Conservation (phyloP, 2,113 vertebrate species). For the Oreochromis aureus region DNA sequence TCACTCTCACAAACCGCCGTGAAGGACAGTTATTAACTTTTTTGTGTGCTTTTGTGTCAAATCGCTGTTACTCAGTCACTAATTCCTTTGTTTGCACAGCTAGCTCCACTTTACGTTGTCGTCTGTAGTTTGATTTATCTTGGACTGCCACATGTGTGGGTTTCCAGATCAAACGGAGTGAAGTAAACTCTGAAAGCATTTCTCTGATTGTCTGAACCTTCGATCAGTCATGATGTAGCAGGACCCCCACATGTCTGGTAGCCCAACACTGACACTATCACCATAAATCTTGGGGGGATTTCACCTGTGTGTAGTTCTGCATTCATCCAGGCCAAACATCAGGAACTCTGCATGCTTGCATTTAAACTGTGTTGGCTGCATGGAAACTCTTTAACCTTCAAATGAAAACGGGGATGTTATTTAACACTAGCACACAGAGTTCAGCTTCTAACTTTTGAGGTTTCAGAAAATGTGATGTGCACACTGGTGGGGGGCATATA, state of each 20-base stretch:
- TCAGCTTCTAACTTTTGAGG: not conserved
- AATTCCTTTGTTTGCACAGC: not conserved
- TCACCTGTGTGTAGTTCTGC: not conserved
- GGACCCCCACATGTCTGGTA: not conserved
- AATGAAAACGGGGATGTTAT: not conserved
- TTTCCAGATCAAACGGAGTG: not conserved
- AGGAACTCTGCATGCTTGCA: not conserved
- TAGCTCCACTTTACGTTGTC: not conserved
- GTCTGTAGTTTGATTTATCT: not conserved
- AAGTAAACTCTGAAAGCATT: not conserved
- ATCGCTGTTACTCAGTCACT: not conserved
- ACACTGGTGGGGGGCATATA: not conserved
- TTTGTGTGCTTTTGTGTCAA: not conserved
- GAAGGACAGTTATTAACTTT: not conserved
- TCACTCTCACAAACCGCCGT: not conserved
- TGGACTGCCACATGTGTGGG: not conserved
- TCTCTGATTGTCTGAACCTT: not conserved
- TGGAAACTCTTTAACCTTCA: not conserved
- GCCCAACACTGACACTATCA: not conserved
- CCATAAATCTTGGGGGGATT: not conserved
- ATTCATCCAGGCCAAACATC: not conserved
- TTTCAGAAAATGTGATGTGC: not conserved
- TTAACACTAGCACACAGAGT: not conserved
- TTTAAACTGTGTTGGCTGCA: not conserved
- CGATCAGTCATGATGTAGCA: not conserved